Base-by-base conservation (phyloP, 2,797 vertebrate species). In the Scomberomorus guttatus region DNA sequence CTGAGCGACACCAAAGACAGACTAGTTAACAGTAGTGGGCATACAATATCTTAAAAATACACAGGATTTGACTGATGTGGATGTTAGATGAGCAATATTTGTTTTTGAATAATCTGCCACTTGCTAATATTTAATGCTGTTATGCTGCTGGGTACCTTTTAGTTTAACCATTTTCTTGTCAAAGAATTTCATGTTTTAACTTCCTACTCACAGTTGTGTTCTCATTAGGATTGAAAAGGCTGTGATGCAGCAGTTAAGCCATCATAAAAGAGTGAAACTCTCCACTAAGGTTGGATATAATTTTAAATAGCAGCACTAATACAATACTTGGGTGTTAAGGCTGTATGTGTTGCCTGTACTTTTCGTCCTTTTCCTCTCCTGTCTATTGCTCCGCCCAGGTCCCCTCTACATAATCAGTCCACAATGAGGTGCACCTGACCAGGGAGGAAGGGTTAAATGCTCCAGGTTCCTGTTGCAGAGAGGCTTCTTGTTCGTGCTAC, bases 21-120 rank as follows among this genome's bases (percentile, higher is more conserved):
- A 51, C 18, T 42, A 34, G 27, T 15, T 50, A 50, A 50, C 39
- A 42, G 39, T 42, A n/a, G 46, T n/a, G 18, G 46, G 46, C 18
- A 50, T 20, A 20, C 46, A n/a, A 20, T 50, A 20, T 50, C 6
- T 1, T 2, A 17, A 20, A 20, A 50, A 20, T 20, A 59, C 42
- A 24, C 13, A 56, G 66, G 51, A 65, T 67, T 12, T 54, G 46
- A 56, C 24, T 79, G 77, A 39, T 70, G 42, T 46, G 27, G 22
- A 44, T 56, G 50, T 62, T 59, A 46, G 5, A 24, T 15, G 15
- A 3, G 24, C 11, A 51, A n/a, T 12, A 25, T 18, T 37, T 24
- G 13, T 64, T 46, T 34, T 5, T 24, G 8, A 57, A 42, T 44
- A 32, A 55, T 56, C 24, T 58, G 44, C 42, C 67, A 61, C 20